Conservation (phyloP, 2,888 invertebrate species). For the Exocentrus adspersus region DNA sequence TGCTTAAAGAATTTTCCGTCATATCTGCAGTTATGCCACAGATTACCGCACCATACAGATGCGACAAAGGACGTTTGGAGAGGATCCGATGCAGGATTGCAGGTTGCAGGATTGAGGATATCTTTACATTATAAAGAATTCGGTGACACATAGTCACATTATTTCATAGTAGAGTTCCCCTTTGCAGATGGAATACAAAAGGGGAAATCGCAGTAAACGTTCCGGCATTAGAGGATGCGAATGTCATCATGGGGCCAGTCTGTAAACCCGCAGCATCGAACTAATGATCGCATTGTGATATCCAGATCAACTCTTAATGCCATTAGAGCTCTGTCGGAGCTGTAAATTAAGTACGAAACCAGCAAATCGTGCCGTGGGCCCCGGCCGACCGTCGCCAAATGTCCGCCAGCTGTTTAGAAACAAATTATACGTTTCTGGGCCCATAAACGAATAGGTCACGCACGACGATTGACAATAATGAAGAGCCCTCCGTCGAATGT, state of each 20-base stretch:
- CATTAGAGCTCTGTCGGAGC: conserved; percentile 28
- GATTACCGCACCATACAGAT: too few relatives aligned
- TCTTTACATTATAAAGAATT: too few relatives aligned
- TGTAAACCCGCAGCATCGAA: conserved; percentile 20
- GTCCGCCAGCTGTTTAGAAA: conserved; percentile 35
- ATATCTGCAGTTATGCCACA: too few relatives aligned
- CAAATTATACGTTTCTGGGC: conserved; percentile 27
- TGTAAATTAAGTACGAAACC: conserved; percentile 29
- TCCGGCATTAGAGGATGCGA: conserved; percentile 20
- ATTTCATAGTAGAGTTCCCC: too few relatives aligned
- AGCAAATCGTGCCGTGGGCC: conserved; percentile 19
- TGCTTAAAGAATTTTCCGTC: not conserved
- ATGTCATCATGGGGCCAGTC: conserved; percentile 20
- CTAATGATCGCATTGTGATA: conserved; percentile 30
- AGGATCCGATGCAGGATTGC: too few relatives aligned
- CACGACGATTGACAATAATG: conserved; percentile 38
- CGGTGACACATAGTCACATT: too few relatives aligned
- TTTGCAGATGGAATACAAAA: not conserved
- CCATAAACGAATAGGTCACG: conserved; percentile 28
- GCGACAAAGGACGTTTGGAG: too few relatives aligned
- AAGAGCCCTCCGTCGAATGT: conserved; percentile 36
- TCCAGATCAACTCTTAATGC: conserved; percentile 29
- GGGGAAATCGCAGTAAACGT: conserved; percentile 2
- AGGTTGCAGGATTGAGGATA: too few relatives aligned
- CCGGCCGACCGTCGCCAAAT: conserved; percentile 26